These are phyloP conservation scores for Mesoclemmys tuberculata DNA, from an alignment of 2,113 vertebrate genomes.

Conservation along the genomic window DNA sequence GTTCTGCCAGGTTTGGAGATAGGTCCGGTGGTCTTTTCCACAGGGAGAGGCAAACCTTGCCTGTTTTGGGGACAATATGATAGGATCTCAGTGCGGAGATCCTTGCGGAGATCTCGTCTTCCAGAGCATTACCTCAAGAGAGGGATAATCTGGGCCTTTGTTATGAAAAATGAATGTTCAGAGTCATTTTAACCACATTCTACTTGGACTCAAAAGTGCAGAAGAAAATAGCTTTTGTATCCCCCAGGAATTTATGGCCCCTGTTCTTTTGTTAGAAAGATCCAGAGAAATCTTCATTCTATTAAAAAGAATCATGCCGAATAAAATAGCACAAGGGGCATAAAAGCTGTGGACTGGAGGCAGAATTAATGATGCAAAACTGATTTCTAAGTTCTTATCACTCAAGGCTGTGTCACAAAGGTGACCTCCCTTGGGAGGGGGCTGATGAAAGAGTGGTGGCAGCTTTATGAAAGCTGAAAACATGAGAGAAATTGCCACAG, in stretches of 20 bases:
- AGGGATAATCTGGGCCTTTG: background rate
- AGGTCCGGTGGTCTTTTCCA: background rate
- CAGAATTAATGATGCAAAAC: slow-evolving; percentile 13
- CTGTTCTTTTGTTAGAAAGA: slow-evolving; percentile 11
- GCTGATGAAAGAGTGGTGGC: background rate
- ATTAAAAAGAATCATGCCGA: background rate
- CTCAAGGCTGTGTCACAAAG: accelerated
- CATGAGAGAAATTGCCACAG: slow-evolving; percentile 16
- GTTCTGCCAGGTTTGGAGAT: background rate
- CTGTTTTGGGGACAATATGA: background rate
- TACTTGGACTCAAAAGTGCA: background rate
- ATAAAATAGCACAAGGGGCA: background rate
- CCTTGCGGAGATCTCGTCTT: background rate
- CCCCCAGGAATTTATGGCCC: background rate
- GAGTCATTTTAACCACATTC: background rate
- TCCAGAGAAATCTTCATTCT: background rate
- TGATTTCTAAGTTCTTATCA: slow-evolving; percentile 7
- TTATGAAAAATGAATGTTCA: background rate
- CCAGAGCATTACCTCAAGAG: background rate
- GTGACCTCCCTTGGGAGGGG: background rate
- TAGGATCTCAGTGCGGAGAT: background rate
- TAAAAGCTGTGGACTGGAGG: accelerated
- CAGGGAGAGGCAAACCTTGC: background rate
- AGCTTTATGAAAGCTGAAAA: background rate
- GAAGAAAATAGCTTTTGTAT: background rate